A percentile compares a stretch with the other conserved stretches of the same genome.
Evolutionary conservation across 2,888 invertebrate species (phyloP).

Genomic region (Morpho deidamia): DNA sequence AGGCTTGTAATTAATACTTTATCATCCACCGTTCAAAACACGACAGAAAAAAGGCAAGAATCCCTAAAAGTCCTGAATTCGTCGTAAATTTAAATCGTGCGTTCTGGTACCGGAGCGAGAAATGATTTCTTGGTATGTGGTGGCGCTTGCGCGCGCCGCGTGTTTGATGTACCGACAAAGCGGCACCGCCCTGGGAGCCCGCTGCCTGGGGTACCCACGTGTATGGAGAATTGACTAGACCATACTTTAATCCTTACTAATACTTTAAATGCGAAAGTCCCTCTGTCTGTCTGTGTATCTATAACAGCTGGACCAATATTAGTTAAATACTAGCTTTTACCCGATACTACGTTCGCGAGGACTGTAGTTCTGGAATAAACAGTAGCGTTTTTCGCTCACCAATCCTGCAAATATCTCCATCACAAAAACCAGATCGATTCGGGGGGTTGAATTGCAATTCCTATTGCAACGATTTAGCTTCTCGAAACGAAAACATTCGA

Average conservation of each 20-base stretch:
- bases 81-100: constrained; percentile 28
- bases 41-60: constrained; percentile 8
- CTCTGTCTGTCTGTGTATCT: no score
- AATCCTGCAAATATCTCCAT: no score
- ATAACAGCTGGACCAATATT: no score
- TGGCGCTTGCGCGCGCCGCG: constrained; percentile 23
- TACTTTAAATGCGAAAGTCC: no score
- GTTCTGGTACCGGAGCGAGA: constrained; percentile 34
- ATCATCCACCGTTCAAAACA: constrained; percentile 4
- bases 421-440: no score
- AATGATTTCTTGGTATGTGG: constrained; percentile 33
- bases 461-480: no score
- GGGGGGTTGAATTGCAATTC: no score
- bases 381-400: no score
- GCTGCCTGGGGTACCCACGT: neutral
- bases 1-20: neutral
- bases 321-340: no score
- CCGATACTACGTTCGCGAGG: no score
- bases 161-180: constrained; percentile 71
- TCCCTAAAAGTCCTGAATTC: constrained; percentile 20
- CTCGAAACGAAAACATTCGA: no score
- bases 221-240: neutral
- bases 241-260: neutral
- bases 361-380: no score
- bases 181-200: constrained; percentile 30